These are phyloP conservation scores for Anguilla marmorata DNA, from an alignment of 2,797 vertebrate species.

Conservation along the genomic window DNA sequence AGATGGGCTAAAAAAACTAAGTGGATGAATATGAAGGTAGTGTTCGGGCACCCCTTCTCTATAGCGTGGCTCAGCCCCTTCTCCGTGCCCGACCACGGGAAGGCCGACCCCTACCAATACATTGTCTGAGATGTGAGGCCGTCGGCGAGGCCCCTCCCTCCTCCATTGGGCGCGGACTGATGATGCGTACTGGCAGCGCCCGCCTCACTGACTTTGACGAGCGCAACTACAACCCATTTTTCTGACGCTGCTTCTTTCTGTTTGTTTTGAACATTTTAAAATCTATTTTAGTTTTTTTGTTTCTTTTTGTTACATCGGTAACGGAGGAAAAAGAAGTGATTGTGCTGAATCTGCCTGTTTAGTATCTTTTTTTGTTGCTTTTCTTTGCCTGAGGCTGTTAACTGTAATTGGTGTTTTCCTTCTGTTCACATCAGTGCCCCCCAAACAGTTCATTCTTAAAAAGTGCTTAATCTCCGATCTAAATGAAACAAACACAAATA, in stretches of 20 bases:
- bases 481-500: neutral
- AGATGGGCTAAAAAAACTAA: constrained; percentile 96
- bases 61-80: constrained; percentile 95
- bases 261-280: constrained; percentile 41
- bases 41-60: constrained; percentile 97
- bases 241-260: constrained; percentile 39
- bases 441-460: neutral
- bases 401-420: constrained; percentile 37
- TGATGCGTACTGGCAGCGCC: constrained; percentile 56
- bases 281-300: constrained; percentile 38
- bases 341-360: constrained; percentile 32
- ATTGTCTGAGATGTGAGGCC: constrained; percentile 80
- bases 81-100: constrained; percentile 90
- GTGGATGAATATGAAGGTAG: constrained; percentile 99
- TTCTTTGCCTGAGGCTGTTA: constrained; percentile 47
- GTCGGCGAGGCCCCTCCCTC: neutral
- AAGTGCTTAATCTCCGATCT: neutral
- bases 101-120: constrained; percentile 94
- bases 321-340: constrained; percentile 17
- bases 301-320: constrained; percentile 31
- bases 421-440: constrained; percentile 18
- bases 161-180: constrained; percentile 29
- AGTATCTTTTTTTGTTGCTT: neutral
- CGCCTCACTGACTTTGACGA: constrained; percentile 57
- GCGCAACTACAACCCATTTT: constrained; percentile 64